A percentile compares a stretch with the other conserved stretches of the same genome.
phyloP scores from a whole-genome alignment of 64 coral and sea anemone species.

The Orbicella faveolata region DNA sequence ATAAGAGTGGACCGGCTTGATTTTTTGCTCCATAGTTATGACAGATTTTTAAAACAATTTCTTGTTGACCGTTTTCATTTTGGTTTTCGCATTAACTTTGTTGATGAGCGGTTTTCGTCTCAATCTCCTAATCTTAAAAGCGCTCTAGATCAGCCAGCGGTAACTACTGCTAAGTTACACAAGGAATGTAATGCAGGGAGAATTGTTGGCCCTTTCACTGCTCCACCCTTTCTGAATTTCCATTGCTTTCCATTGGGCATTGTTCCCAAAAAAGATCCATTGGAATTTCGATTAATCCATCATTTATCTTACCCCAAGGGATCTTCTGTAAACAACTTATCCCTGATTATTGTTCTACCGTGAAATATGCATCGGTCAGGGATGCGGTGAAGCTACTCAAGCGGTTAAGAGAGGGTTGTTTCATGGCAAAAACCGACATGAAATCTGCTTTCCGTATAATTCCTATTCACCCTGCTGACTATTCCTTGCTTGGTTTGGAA shows the following conservation, averaged over 20 bases:
- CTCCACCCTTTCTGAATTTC: slow-evolving; percentile 1
- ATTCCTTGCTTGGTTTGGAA: not conserved
- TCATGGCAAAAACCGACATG: slow-evolving; percentile 11
- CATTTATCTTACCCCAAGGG: slow-evolving; percentile 26
- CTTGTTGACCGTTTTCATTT: slow-evolving; percentile 23
- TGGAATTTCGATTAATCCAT: slow-evolving; percentile 19
- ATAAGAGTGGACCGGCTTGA: slow-evolving; percentile 22
- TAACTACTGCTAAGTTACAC: not conserved
- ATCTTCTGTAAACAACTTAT: not conserved
- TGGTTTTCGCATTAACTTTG: slow-evolving; percentile 25
- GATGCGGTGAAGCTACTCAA: not conserved
- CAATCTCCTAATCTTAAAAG: slow-evolving; percentile 30
- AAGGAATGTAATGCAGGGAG: slow-evolving; percentile 6
- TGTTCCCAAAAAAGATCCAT: slow-evolving; percentile 28
- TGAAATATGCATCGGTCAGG: slow-evolving; percentile 17
- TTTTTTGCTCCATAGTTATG: not conserved
- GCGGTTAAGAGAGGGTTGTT: not conserved
- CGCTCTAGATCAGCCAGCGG: not conserved
- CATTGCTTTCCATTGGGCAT: not conserved
- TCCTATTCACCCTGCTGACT: slow-evolving; percentile 14
- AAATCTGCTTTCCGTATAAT: slow-evolving; percentile 12
- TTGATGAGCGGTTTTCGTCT: slow-evolving; percentile 20
- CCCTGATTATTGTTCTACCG: not conserved
- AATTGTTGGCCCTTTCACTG: slow-evolving; percentile 21
- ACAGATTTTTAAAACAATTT: not conserved